Conservation (phyloP, 1,140 invertebrate genomes). For the Harlomillsia oculata region DNA sequence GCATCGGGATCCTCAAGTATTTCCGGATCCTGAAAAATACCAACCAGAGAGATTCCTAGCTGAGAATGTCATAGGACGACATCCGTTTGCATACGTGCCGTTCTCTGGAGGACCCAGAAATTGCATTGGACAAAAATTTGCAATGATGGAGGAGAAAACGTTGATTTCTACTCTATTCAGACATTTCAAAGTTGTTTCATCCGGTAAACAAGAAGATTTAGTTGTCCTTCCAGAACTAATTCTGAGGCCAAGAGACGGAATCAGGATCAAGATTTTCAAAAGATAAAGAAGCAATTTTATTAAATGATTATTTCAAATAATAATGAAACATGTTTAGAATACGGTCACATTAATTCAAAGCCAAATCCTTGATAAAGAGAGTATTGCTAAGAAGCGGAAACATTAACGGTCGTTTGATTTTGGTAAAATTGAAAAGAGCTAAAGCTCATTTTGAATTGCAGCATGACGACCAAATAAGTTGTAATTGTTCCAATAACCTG, state of each 20-base stretch:
- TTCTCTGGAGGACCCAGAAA: slow-evolving; percentile 45
- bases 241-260: slow-evolving; percentile 1
- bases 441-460: too few species aligned
- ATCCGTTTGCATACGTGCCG: slow-evolving; percentile 36
- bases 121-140: slow-evolving; percentile 48
- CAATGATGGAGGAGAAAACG: slow-evolving; percentile 49
- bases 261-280: background rate
- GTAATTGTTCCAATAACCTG: too few species aligned
- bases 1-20: slow-evolving; percentile 57
- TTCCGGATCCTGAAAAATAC: slow-evolving; percentile 51
- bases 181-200: slow-evolving; percentile 42
- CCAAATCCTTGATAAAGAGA: too few species aligned
- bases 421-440: too few species aligned
- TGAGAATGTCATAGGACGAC: background rate
- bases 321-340: too few species aligned
- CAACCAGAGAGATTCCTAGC: slow-evolving; percentile 47
- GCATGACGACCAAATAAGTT: too few species aligned
- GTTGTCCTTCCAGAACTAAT: background rate
- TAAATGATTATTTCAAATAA: too few species aligned
- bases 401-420: too few species aligned
- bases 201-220: slow-evolving; percentile 54
- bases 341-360: too few species aligned
- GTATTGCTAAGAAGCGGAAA: too few species aligned
- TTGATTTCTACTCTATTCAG: slow-evolving; percentile 43
- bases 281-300: too few species aligned